Evolutionary conservation across 2,797 vertebrate genomes (phyloP), one percentile per base, ranked within the genome.

Genomic region (Semotilus atromaculatus): DNA sequence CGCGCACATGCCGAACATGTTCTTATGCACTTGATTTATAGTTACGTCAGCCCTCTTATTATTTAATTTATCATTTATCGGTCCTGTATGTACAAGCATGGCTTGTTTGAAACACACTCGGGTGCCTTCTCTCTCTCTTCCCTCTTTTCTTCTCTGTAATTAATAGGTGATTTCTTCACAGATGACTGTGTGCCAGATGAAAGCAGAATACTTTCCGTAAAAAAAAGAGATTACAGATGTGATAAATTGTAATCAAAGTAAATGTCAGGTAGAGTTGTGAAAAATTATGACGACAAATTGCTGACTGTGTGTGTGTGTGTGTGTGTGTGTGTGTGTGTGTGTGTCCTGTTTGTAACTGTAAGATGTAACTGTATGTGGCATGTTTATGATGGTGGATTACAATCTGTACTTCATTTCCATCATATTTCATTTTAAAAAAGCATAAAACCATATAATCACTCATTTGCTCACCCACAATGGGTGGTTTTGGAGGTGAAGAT

Each of bases 331-430:
- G 31, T 36, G 73, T 78, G 36, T 72, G 11, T 26, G 76, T 79
- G 26, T 55, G 14, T 55, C 9, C 67, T 7, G 53, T 86, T 34
- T 76, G 16, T 68, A 71, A 84, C 67, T 40, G 77, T 80, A 86
- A 82, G 88, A 77, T 79, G 66, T 31, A 72, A 88, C 82, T 83
- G 75, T 43, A 68, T 26, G 19, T 14, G 87, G 92, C 89, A 93
- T 90, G 90, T 95, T 94, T 93, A 94, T 80, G 84, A 89, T 19
- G 14, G 86, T 85, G 53, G 83, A 80, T 81, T 87, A 85, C 81
- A 70, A 90, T 89, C 84, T 89, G 72, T 70, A 83, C n/a, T 87
- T 87, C 43, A 85, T 92, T 83, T 91, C 91, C 86, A 90, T 93
- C 90, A 87, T 88, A 87, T 88, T 88, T 93, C 89, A 90, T 89